These are phyloP conservation scores for Baryphthengus martii DNA, from an alignment of 2,113 vertebrate genomes.

Conservation along the genomic window DNA sequence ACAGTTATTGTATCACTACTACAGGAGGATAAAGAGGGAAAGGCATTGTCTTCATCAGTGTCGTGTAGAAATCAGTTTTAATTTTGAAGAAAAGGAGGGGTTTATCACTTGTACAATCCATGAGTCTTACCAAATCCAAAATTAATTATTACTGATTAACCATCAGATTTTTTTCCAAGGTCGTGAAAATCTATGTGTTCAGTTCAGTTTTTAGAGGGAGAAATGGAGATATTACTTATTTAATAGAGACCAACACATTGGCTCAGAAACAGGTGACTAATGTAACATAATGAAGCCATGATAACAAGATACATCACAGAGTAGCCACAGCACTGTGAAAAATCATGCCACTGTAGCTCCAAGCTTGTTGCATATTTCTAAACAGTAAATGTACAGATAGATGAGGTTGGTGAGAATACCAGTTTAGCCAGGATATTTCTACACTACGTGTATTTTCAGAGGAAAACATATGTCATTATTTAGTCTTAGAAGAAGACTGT, in stretches of 20 bases:
- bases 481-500: background rate
- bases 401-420: background rate
- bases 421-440: background rate
- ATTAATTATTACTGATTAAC: background rate
- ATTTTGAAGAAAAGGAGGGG: accelerated
- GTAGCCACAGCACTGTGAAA: background rate
- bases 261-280: background rate
- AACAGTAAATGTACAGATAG: background rate
- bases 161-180: background rate
- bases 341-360: background rate
- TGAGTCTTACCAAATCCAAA: background rate
- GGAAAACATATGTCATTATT: background rate
- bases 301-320: background rate
- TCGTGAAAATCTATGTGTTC: background rate
- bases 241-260: background rate
- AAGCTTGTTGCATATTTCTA: background rate
- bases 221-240: background rate
- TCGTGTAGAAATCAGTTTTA: background rate
- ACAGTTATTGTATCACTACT: background rate
- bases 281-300: background rate
- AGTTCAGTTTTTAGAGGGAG: background rate
- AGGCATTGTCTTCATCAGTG: background rate
- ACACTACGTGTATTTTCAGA: background rate
- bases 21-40: background rate
- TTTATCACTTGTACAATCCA: background rate